phyloP scores from a whole-genome alignment of 2,113 vertebrate species.

The Cochlearius cochlearius region DNA sequence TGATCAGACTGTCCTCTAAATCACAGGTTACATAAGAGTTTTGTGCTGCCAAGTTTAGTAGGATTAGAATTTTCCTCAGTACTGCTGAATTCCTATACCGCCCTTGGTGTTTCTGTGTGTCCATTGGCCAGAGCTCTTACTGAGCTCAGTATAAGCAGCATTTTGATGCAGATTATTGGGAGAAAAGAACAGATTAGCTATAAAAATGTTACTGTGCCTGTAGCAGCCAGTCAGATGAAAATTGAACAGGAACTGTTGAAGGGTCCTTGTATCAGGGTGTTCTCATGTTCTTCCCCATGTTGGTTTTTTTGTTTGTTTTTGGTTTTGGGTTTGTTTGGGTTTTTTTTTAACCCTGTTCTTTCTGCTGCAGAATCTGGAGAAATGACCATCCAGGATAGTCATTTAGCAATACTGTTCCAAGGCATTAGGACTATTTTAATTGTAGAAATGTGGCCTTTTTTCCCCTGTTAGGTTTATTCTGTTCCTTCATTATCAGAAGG shows the following conservation, averaged over 20 bases:
- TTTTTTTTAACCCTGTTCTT: not conserved
- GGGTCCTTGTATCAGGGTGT: not conserved
- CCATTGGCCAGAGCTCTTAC: not conserved
- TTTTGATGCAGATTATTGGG: not conserved
- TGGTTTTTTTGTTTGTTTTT: not conserved
- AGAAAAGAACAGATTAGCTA: not conserved
- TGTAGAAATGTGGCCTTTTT: not conserved
- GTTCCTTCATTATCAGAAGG: not conserved
- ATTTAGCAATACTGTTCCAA: not conserved
- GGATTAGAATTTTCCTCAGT: slow-evolving; percentile 4
- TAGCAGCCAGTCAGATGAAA: not conserved
- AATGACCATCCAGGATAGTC: not conserved
- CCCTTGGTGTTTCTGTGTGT: not conserved
- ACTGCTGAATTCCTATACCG: not conserved
- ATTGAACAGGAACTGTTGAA: not conserved
- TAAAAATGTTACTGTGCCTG: not conserved
- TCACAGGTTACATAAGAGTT: slow-evolving; percentile 10
- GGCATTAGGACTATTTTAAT: not conserved
- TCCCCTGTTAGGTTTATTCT: not conserved
- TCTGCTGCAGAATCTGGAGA: not conserved
- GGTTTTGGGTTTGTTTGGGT: not conserved
- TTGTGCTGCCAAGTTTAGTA: not conserved
- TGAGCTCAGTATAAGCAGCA: not conserved
- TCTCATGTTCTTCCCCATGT: not conserved
- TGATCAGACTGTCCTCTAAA: slow-evolving; percentile 1